Evolutionary conservation across 2,797 vertebrate genomes (phyloP).

Genomic region (Tragelaphus oryx): DNA sequence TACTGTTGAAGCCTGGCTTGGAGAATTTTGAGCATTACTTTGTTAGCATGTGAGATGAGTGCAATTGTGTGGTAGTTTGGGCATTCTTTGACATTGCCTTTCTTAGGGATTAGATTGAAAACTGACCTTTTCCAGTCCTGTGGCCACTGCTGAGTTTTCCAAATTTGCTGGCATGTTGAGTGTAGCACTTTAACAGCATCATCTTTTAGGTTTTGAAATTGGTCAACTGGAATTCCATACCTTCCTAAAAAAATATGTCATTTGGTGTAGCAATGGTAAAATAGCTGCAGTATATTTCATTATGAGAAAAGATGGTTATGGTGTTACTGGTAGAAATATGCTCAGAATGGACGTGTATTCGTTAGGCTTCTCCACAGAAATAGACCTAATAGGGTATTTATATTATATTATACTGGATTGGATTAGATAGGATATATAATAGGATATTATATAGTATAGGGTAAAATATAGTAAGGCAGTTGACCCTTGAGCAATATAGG

Average conservation of each 20-base stretch:
- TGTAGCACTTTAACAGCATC: background rate
- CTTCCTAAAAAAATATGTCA: background rate
- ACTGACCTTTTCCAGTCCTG: background rate
- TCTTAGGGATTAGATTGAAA: background rate
- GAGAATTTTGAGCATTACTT: background rate
- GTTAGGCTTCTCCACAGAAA: background rate
- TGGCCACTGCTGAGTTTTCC: background rate
- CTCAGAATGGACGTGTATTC: background rate
- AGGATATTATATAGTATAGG: background rate
- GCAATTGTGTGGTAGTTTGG: accelerated
- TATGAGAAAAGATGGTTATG: background rate
- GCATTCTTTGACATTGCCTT: background rate
- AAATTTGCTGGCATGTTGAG: background rate
- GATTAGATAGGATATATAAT: background rate
- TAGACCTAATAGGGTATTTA: background rate
- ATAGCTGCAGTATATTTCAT: background rate
- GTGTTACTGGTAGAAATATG: background rate
- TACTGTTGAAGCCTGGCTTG: background rate
- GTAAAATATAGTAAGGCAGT: background rate
- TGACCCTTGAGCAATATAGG: background rate
- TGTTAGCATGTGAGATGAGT: background rate
- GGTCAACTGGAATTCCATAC: background rate
- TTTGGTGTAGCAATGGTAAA: background rate
- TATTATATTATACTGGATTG: background rate
- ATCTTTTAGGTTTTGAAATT: background rate